phyloP scores from a whole-genome alignment of 2,888 invertebrate species.

The Caenorhabditis imperialis region DNA sequence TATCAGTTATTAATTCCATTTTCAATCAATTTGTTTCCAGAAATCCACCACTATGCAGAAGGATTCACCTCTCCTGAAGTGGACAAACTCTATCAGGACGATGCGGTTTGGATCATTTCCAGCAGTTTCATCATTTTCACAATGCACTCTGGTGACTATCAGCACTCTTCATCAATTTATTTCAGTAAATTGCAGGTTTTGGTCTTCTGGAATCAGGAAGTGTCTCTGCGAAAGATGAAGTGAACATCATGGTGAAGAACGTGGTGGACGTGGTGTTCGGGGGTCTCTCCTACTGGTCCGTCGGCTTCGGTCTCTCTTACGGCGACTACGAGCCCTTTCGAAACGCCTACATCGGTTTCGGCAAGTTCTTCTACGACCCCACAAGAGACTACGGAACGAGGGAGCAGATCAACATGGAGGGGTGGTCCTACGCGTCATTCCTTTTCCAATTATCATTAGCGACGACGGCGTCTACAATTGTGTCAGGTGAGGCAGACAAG shows the following conservation, averaged over 20 bases:
- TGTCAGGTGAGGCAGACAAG: conserved; percentile 66
- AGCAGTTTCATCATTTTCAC: conserved; percentile 75
- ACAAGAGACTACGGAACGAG: conserved; percentile 51
- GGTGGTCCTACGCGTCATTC: conserved; percentile 75
- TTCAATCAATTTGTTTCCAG: too few relatives aligned
- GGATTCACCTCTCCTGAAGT: conserved; percentile 52
- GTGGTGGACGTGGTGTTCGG: conserved; percentile 88
- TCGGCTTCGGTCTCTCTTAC: conserved; percentile 87
- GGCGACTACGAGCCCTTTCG: conserved; percentile 63
- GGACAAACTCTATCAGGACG: conserved; percentile 72
- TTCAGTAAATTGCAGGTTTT: conserved; percentile 64
- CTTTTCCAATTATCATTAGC: conserved; percentile 75
- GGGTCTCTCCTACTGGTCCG: conserved; percentile 93
- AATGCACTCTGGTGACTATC: conserved; percentile 72
- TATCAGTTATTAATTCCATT: too few relatives aligned
- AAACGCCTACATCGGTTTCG: conserved; percentile 74
- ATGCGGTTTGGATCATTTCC: conserved; percentile 75
- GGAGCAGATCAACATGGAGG: conserved; percentile 66
- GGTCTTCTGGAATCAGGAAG: conserved; percentile 76
- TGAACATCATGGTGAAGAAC: conserved; percentile 90
- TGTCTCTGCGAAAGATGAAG: conserved; percentile 76
- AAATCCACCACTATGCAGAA: conserved; percentile 66
- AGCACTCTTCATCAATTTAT: not conserved
- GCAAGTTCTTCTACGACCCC: conserved; percentile 76
- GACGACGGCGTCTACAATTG: conserved; percentile 76